These are phyloP conservation scores for Xanthia togata DNA, from an alignment of 2,888 invertebrate genomes.

Conservation along the genomic window DNA sequence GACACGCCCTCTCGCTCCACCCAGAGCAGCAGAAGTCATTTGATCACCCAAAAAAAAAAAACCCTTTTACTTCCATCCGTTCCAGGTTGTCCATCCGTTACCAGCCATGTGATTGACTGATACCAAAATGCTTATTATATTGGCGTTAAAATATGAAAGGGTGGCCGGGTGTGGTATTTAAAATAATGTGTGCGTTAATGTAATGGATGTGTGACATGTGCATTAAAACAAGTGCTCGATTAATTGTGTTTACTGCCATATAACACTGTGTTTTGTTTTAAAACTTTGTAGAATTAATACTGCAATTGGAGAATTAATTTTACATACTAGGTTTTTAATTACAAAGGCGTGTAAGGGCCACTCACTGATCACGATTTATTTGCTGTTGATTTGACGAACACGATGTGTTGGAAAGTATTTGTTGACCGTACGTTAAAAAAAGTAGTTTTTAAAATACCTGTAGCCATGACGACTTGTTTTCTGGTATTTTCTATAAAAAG, in stretches of 20 bases:
- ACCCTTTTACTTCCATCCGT: too few species aligned
- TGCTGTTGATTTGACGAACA: neutral
- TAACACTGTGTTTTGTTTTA: conserved; percentile 24
- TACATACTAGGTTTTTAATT: neutral
- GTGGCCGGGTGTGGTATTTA: conserved; percentile 33
- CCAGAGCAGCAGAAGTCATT: too few species aligned
- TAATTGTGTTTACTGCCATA: conserved; percentile 23
- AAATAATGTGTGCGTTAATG: conserved; percentile 44
- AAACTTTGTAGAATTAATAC: neutral
- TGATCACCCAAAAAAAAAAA: too few species aligned
- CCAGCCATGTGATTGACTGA: conserved; percentile 33
- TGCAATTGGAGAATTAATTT: neutral
- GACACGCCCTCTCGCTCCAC: too few species aligned
- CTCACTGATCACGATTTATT: neutral
- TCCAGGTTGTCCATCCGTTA: neutral
- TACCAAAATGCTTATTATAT: conserved; percentile 11
- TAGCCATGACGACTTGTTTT: neutral
- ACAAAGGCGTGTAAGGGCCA: neutral
- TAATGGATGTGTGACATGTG: conserved; percentile 40
- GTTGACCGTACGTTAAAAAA: neutral
- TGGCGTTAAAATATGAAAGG: conserved; percentile 32
- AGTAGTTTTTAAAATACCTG: neutral
- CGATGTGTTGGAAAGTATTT: neutral
- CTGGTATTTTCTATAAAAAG: neutral
- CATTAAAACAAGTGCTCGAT: conserved; percentile 43